Percentiles rank a stretch among this genome's conserved stretches.
These are phyloP conservation scores for Catharus bicknelli DNA, from an alignment of 2,113 vertebrate species.

Conservation along the genomic window DNA sequence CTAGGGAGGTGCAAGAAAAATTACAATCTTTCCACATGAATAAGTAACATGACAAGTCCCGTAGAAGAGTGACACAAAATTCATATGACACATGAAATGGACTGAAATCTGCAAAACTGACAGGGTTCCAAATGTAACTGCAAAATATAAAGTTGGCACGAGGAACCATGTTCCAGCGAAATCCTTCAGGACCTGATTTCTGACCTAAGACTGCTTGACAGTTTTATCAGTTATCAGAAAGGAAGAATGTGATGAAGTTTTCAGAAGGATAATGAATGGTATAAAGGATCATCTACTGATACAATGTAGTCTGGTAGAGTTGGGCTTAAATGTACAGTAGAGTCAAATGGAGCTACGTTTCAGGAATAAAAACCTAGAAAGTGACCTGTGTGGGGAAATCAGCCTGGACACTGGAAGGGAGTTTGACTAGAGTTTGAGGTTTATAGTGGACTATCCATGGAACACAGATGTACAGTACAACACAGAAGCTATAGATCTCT, in stretches of 20 bases:
- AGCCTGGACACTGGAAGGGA: not conserved
- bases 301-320: not conserved
- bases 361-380: not conserved
- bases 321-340: not conserved
- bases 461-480: not conserved
- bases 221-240: not conserved
- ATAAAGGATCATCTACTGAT: not conserved
- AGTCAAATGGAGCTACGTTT: accelerated
- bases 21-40: not conserved
- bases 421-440: not conserved
- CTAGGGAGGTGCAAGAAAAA: not conserved
- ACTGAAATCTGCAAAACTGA: not conserved
- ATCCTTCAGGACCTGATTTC: not conserved
- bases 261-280: not conserved
- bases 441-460: not conserved
- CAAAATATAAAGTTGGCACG: not conserved
- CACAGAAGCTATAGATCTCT: not conserved
- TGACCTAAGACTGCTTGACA: not conserved
- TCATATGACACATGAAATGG: not conserved
- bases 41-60: not conserved
- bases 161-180: not conserved
- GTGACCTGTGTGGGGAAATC: not conserved
- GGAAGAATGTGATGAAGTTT: not conserved
- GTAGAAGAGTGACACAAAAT: not conserved
- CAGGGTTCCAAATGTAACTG: not conserved